A percentile compares a stretch with the other conserved stretches of the same genome.
phyloP scores from a whole-genome alignment of 2,797 vertebrate species.

The Pangasius djambal region DNA sequence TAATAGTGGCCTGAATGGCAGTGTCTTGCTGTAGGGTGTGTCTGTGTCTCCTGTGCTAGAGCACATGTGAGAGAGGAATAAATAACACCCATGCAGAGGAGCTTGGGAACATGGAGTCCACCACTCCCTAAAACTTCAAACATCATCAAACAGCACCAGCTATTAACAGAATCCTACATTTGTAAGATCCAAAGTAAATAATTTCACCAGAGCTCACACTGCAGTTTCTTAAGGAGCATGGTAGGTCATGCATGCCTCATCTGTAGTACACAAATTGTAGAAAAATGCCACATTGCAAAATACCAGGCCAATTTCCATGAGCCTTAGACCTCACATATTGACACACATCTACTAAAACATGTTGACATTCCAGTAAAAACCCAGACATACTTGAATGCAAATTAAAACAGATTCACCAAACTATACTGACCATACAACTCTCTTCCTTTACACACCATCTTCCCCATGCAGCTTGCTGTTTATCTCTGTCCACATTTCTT shows the following conservation, averaged over 20 bases:
- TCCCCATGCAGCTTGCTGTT: not conserved
- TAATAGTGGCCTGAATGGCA: not conserved
- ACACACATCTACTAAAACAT: not conserved
- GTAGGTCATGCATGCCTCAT: slow-evolving; percentile 2
- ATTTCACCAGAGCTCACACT: not conserved
- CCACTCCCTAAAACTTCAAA: not conserved
- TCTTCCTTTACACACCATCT: not conserved
- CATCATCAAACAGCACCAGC: not conserved
- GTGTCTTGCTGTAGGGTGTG: not conserved
- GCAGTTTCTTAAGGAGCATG: not conserved
- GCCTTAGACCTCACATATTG: slow-evolving; percentile 10
- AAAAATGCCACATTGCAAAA: not conserved
- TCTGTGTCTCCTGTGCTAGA: not conserved
- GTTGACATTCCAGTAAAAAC: not conserved
- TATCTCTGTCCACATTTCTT: not conserved
- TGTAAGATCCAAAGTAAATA: not conserved
- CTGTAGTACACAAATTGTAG: not conserved
- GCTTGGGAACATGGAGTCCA: not conserved
- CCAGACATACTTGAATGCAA: not conserved
- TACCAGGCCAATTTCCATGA: slow-evolving; percentile 4
- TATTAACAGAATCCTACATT: not conserved
- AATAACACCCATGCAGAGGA: not conserved
- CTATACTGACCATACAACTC: not conserved
- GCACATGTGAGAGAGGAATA: not conserved
- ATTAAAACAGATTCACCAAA: slow-evolving; percentile 23